Conservation (phyloP, 1,140 invertebrate species). For the Polyergus mexicanus region DNA sequence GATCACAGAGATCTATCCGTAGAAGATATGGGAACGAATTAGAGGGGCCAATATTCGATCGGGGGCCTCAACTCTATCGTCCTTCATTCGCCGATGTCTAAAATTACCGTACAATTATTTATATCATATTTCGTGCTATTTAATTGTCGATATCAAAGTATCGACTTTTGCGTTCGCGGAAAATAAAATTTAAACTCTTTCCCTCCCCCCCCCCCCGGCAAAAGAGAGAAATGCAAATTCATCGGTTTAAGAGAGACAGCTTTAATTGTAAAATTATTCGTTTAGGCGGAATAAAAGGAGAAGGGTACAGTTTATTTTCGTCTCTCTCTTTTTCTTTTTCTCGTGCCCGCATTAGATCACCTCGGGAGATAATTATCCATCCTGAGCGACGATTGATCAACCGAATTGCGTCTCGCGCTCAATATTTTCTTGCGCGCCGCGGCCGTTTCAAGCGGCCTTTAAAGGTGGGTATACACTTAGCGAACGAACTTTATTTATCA, state of each 20-base stretch:
- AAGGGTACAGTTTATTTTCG: slow-evolving; percentile 27
- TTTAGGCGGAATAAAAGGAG: slow-evolving; percentile 35
- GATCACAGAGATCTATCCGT: no score
- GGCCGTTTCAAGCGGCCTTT: slow-evolving; percentile 58
- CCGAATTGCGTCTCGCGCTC: slow-evolving; percentile 57
- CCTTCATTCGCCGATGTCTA: no score
- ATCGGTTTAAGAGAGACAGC: slow-evolving; percentile 2
- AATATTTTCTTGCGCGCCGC: slow-evolving; percentile 68
- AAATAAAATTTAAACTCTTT: slow-evolving; percentile 35
- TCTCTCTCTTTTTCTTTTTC: slow-evolving; percentile 19
- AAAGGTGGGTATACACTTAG: no score
- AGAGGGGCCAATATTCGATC: no score
- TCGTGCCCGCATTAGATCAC: slow-evolving; percentile 34
- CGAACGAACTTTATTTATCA: no score
- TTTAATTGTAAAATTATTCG: slow-evolving; percentile 52
- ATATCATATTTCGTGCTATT: no score
- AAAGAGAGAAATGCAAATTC: slow-evolving; percentile 40
- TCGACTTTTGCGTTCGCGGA: background rate
- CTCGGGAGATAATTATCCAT: slow-evolving; percentile 64
- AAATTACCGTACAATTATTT: no score
- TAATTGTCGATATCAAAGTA: background rate
- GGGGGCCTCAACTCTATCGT: no score
- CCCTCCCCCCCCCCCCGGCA: background rate
- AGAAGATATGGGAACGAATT: no score
- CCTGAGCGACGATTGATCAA: slow-evolving; percentile 58